A percentile compares a stretch with the other conserved stretches of the same genome.
Conservation (phyloP, 2,113 vertebrate species). For the Glareola pratincola region DNA sequence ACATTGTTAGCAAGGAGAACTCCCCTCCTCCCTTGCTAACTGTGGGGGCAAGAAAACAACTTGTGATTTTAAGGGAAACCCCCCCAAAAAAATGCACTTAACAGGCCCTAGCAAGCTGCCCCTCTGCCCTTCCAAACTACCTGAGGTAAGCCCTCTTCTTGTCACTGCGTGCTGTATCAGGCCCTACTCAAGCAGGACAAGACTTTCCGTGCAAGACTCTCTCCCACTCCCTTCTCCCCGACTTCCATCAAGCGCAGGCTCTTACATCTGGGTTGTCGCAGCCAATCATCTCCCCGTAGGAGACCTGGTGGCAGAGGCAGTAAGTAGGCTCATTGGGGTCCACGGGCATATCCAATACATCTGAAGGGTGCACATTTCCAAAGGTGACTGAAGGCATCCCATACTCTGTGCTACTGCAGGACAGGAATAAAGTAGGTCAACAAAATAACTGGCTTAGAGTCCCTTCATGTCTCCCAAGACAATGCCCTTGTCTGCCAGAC, state of each 20-base stretch:
- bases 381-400: conserved; percentile 88
- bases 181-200: not conserved
- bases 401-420: conserved; percentile 85
- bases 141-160: not conserved
- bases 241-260: not conserved
- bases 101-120: not conserved
- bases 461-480: not conserved
- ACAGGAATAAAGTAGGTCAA: conserved; percentile 8
- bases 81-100: not conserved
- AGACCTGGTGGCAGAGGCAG: conserved; percentile 98
- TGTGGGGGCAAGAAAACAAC: not conserved
- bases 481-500: not conserved
- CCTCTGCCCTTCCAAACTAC: not conserved
- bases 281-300: conserved; percentile 99
- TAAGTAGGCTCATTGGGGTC: conserved; percentile 98
- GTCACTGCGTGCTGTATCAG: not conserved
- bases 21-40: not conserved
- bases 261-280: conserved; percentile 98
- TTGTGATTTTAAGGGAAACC: not conserved
- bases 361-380: conserved; percentile 91
- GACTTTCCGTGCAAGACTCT: not conserved
- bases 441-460: not conserved
- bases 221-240: not conserved
- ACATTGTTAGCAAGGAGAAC: not conserved
- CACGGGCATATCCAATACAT: conserved; percentile 98